These are phyloP conservation scores for Pelodiscus sinensis DNA, from an alignment of 2,113 vertebrate genomes.

Conservation along the genomic window DNA sequence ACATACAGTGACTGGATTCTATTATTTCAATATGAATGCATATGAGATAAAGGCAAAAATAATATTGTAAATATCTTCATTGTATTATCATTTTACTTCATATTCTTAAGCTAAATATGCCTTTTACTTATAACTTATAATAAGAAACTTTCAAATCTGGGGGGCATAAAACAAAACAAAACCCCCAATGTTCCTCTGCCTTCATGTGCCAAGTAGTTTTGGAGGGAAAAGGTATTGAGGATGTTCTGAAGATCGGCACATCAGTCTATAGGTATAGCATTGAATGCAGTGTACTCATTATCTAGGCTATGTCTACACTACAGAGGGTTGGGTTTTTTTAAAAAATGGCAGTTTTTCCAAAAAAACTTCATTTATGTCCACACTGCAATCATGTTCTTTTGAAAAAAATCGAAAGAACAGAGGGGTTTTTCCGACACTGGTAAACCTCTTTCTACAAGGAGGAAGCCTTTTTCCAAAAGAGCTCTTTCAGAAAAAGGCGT, in stretches of 20 bases:
- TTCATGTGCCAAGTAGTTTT: not conserved
- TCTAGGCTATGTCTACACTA: no score
- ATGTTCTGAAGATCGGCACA: not conserved
- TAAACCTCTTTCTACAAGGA: no score
- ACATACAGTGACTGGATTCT: no score
- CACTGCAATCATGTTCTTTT: no score
- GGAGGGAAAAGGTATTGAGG: not conserved
- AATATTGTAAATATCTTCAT: not conserved
- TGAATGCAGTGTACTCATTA: not conserved
- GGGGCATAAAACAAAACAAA: not conserved
- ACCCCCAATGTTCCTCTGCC: not conserved
- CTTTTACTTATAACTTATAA: not conserved
- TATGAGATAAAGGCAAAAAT: not conserved
- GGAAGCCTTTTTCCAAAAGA: no score
- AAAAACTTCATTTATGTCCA: no score
- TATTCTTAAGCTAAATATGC: not conserved
- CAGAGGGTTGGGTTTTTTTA: no score
- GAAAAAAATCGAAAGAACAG: no score
- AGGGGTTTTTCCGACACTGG: no score
- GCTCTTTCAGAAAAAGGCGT: no score
- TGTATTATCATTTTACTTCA: not conserved
- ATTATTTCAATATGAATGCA: not conserved
- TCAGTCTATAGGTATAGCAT: not conserved
- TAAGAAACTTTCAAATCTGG: not conserved
- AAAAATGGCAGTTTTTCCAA: no score